Base-by-base conservation (phyloP, 1,140 invertebrate species). In the Neodiprion fabricii region DNA sequence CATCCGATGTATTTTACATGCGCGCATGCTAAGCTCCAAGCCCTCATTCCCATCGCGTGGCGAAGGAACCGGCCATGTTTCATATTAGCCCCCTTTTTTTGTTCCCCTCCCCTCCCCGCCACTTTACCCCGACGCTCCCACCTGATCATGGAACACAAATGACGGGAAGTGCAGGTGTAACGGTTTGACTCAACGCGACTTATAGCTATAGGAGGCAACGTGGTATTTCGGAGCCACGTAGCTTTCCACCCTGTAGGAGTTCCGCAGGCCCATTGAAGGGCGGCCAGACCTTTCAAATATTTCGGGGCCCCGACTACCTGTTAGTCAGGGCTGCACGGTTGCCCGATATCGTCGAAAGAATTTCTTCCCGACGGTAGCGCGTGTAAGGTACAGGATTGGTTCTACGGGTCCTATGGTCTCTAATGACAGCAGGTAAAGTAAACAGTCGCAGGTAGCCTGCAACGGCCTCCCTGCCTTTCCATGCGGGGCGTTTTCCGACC, bases 81-180 rank as follows among this genome's bases (percentile, higher is more conserved):
- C 3, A 61, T 61, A 61, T 61, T 61, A 61, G 53, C 53, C 9
- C 28, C 28, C 28, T 40, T 40, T 40, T 40, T 40, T 40, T 40
- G 28, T 40, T 40, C 28, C 28, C 28, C 28, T 40, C 1, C 28
- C 1, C 1, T 40, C 28, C 28, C 28, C 5, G 1, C 28, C 28
- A 1, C 28, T 40, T 40, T 40, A 4, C 28, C 28, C 28, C 28
- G 28, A 40, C 28, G 28, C 28, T 40, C 28, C 28, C 28, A 61
- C 53, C 53, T 12, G 28, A 40, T 40, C 28, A 1, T 40, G 28
- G 28, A 40, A 40, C 28, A 40, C 61, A 72, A 69, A 21, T 72
- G 76, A 77, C 80, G 80, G 81, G 81, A 83, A 82, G 79, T 78
- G 79, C 81, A 83, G 82, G 82, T 83, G 82, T 72, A 70, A 69